phyloP scores from a whole-genome alignment of 2,113 vertebrate species.

The Apteryx mantelli region DNA sequence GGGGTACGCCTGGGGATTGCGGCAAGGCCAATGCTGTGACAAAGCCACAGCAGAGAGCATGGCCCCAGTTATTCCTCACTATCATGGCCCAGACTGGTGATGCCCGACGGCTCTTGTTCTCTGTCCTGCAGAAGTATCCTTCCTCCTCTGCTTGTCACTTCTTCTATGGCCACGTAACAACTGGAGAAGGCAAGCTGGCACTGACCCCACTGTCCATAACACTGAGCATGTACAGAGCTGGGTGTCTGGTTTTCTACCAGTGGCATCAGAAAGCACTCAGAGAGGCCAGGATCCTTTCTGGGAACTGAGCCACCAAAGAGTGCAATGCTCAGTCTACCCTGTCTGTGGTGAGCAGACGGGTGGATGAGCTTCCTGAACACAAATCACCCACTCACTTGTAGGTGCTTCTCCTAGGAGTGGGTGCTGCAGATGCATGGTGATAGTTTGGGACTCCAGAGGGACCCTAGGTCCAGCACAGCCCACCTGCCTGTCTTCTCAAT shows the following conservation, averaged over 20 bases:
- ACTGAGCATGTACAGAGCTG: background rate
- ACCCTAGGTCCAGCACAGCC: background rate
- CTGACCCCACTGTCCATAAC: background rate
- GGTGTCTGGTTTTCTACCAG: background rate
- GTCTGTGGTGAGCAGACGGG: background rate
- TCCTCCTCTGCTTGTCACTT: background rate
- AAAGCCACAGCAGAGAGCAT: background rate
- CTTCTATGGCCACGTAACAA: background rate
- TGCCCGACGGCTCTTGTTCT: background rate
- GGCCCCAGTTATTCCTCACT: background rate
- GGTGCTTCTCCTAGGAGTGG: too few species aligned
- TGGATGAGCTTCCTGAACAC: fast-evolving
- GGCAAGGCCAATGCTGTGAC: background rate
- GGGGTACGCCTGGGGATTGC: fast-evolving
- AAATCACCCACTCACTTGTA: too few species aligned
- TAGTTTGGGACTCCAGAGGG: too few species aligned
- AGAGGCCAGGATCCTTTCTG: background rate
- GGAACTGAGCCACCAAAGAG: fast-evolving
- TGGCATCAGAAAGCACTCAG: background rate
- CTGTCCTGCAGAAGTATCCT: background rate
- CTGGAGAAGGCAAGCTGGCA: background rate
- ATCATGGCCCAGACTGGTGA: background rate
- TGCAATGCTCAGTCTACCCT: background rate
- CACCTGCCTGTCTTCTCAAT: background rate
- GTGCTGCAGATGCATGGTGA: background rate